phyloP scores from a whole-genome alignment of 1,140 invertebrate genomes.

The Ips nitidus region DNA sequence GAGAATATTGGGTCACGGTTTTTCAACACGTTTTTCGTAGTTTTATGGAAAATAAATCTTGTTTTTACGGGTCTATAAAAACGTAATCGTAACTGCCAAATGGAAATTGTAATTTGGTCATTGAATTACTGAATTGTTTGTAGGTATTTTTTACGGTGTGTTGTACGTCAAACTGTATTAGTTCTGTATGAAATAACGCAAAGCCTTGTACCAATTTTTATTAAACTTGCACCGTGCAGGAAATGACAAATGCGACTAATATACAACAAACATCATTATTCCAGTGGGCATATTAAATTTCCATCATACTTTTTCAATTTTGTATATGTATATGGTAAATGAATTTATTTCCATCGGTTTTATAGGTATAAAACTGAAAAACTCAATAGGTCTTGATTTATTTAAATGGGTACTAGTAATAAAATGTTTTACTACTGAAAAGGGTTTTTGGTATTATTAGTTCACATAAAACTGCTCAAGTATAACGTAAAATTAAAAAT shows the following conservation, averaged over 20 bases:
- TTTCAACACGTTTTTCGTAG: no score
- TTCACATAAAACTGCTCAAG: not conserved
- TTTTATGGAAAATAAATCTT: no score
- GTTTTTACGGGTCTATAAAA: no score
- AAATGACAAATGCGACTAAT: not conserved
- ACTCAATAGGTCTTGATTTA: conserved; percentile 2
- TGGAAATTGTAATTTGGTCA: no score
- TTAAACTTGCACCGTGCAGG: not conserved
- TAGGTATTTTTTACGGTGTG: no score
- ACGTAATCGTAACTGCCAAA: no score
- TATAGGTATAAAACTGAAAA: no score
- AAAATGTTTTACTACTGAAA: conserved; percentile 10
- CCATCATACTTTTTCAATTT: not conserved
- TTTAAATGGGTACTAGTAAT: conserved; percentile 8
- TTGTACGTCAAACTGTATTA: no score
- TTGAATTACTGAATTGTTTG: no score
- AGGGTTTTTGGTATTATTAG: conserved; percentile 3
- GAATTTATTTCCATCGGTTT: no score
- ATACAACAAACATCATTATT: not conserved
- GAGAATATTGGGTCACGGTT: not conserved
- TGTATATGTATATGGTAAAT: no score
- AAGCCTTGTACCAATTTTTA: not conserved
- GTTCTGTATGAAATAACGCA: no score
- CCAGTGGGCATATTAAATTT: not conserved
- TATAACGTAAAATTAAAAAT: conserved; percentile 17